Evolutionary conservation across 2,113 vertebrate species (phyloP), one percentile per base, ranked within the genome.

Genomic region (Quiscalus mexicanus): DNA sequence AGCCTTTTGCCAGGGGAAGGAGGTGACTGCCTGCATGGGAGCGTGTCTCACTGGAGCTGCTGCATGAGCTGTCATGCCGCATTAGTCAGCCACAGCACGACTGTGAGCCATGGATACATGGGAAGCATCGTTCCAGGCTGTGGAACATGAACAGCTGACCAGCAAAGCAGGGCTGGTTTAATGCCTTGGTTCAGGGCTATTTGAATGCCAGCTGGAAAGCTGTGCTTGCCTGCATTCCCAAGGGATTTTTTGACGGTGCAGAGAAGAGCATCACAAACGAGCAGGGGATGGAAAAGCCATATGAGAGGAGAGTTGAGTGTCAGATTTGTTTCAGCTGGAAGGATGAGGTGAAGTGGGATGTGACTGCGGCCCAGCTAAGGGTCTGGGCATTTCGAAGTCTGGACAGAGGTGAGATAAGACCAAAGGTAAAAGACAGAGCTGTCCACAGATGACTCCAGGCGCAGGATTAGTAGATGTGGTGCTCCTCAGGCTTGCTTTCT

Each of bases 81-180:
- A 5, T 87, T 68, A 52, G 45, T 83, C 75, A 85, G 70, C 56
- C 71, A 39, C 63, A 65, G 37, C 63, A 9, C 28, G 64, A 33
- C 60, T 84, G 3, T 39, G 52, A 84, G 85, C 50, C 45, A 45
- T 27, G 0, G 5, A 5, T 39, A 3, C 3, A 53, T 0, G 0
- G 64, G 50, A 78, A 67, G 18, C 10, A 1, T 33, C 14, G 1
- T 55, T 78, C n/a, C n/a, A 58, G 37, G 8, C 2, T 2, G 2
- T 69, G 2, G 24, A 15, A 59, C 53, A 53, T 7, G 3, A 35
- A 35, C 5, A 4, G 41, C 47, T 67, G 56, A 71, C n/a, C 77
- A 77, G 42, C 31, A 77, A 59, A 76, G 33, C 4, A 31, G 69
- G n/a, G 28, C 15, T 31, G 47, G 33, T 50, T 60, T 65, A 24